Base-by-base conservation (phyloP, 2,888 invertebrate species). In the Drosophila fungiperda region DNA sequence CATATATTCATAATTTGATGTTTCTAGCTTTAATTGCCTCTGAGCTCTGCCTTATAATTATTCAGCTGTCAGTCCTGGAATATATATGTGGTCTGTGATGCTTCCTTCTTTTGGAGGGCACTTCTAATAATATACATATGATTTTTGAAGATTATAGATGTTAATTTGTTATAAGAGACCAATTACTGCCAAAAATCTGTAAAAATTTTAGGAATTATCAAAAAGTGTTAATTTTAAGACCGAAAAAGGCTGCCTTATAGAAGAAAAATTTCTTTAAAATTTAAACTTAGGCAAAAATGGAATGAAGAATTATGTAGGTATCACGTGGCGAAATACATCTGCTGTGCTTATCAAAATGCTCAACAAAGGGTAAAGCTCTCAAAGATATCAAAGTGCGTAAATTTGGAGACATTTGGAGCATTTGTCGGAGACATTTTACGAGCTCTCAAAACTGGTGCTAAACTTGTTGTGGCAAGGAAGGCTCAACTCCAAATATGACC, bases 371-470 rank as follows among this genome's bases (percentile, higher is more conserved):
- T 53, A 67, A 76, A 68, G 58, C 73, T 59, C 52, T 26, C 11
- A 35, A 29, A 77, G 78, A 79, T 77, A 77, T 77, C 61, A 66
- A 54, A 58, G 53, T 48, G 65, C 54, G 62, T 50, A 48, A 63
- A 70, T 68, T 50, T 70, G 53, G 62, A 70, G 69, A 70, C 68
- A 73, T 69, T 26, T 26, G 1, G 55, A 66, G 66, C 60, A 73
- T 73, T 77, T 77, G 69, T 42, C 49, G 40, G 20, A 12, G 32
- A 57, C 62, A 49, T 69, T 80, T 80, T 73, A 76, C 58, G 77
- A 80, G 73, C 73, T 33, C 29, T 48, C 49, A 54, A 29, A 70
- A 60, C 61, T 36, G 67, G 48, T 61, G 61, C 32, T 67, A 68
- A 69, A 55, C 66, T 76, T 54, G 61, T 57, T 76, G 80, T 65